phyloP scores from a whole-genome alignment of 2,888 invertebrate genomes.

The Lasioglossum marginatum region DNA sequence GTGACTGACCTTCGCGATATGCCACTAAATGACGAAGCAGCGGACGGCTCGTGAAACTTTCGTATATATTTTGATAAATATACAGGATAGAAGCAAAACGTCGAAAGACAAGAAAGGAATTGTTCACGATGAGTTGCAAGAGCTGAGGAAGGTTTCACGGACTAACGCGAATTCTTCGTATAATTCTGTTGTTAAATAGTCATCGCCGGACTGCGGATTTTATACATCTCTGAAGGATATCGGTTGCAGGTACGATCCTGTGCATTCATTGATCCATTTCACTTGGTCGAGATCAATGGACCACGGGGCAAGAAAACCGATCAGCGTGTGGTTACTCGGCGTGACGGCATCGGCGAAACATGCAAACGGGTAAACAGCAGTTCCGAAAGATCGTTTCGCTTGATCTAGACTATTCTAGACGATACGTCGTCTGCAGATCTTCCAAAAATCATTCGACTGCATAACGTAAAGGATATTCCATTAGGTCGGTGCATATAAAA shows the following conservation, averaged over 20 bases:
- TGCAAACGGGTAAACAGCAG: slow-evolving; percentile 11
- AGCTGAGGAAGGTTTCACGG: background rate
- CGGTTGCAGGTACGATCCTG: slow-evolving; percentile 7
- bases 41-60: too few relatives aligned
- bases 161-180: background rate
- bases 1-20: background rate
- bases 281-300: slow-evolving; percentile 42
- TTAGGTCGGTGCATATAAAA: too few relatives aligned
- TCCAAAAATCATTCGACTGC: background rate
- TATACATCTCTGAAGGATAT: background rate
- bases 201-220: background rate
- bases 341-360: slow-evolving; percentile 8
- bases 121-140: background rate
- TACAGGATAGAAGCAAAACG: background rate
- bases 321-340: slow-evolving; percentile 24
- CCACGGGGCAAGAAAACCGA: slow-evolving; percentile 35
- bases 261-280: slow-evolving; percentile 35
- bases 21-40: background rate
- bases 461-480: background rate
- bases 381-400: background rate
- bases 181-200: background rate
- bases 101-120: background rate
- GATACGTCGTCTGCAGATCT: background rate
- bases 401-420: background rate
- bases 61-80: too few relatives aligned